Base-by-base conservation (phyloP, 2,797 vertebrate species). In the Pyrocephalus nanus region DNA sequence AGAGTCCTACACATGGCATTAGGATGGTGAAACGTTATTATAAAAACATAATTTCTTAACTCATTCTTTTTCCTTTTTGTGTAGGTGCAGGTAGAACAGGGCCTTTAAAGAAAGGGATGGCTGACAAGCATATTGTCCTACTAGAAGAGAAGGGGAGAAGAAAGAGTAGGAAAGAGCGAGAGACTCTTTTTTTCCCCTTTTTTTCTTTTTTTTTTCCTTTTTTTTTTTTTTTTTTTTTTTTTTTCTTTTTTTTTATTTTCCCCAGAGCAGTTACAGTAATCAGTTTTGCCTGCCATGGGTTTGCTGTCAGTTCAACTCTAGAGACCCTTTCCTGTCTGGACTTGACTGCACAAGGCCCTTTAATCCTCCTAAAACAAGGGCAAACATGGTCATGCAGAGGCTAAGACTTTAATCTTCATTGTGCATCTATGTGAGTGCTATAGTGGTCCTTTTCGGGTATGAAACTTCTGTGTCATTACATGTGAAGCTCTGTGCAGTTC, bases 401-500 rank as follows among this genome's bases (percentile, higher is more conserved):
- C 25, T 54, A 82, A 86, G n/a, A 26, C 17, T 75, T 51, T 55
- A 67, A 72, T 58, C 36, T 54, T 71, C 12, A 18, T 8, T 3
- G 5, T 58, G 20, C 34, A 17, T 47, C 12, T 30, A 4, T 19
- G n/a, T 4, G 34, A 62, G 8, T 1, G 1, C 6, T 25, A 7
- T 4, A 48, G 9, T 48, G 2, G 4, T 13, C 85, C 20, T 27
- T 67, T 88, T 40, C 38, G 47, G 11, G 10, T 38, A 14, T 2
- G 6, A 60, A 74, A 50, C 5, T 38, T 78, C 12, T 13, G 8
- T 38, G 53, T 27, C 10, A 27, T 70, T 61, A 19, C 3, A 22
- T 11, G 4, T 71, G 14, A 50, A 86, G 7, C 20, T 27, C 22
- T 58, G 7, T 57, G 22, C 38, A 11, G 15, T 19, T 7, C 17